Evolutionary conservation across 2,113 vertebrate species (phyloP).

Genomic region (Amblyopsis rosae): DNA sequence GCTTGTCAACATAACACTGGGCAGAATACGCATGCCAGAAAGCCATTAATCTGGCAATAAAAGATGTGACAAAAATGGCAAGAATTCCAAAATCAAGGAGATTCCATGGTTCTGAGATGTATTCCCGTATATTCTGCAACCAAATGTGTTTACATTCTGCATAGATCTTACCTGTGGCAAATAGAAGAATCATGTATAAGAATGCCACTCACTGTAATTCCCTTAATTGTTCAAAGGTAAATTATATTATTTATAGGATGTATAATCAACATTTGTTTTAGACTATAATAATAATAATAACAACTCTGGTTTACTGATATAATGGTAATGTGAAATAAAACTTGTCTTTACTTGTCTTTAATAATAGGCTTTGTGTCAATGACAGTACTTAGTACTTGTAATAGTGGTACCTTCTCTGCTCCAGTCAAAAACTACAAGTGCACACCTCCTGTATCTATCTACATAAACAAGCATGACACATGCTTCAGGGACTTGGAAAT

Average conservation of each 20-base stretch:
- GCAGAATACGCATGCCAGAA: conserved; percentile 93
- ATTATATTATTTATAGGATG: not conserved
- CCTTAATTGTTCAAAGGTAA: not conserved
- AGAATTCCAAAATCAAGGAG: conserved; percentile 96
- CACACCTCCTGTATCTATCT: not conserved
- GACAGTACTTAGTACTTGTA: no score
- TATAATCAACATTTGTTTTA: not conserved
- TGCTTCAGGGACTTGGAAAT: conserved; percentile 15
- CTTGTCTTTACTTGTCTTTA: not conserved
- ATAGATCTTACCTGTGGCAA: conserved; percentile 91
- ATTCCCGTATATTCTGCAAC: conserved; percentile 92
- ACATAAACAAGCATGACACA: conserved; percentile 14
- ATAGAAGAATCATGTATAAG: not conserved
- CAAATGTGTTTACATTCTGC: conserved; percentile 95
- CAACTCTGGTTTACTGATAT: not conserved
- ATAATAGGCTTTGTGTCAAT: no score
- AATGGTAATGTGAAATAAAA: not conserved
- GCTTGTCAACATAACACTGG: conserved; percentile 86
- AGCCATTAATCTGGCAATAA: conserved; percentile 93
- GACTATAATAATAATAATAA: not conserved
- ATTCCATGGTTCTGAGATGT: conserved; percentile 95
- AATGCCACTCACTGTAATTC: not conserved
- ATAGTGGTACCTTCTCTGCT: no score
- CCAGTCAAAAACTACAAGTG: not conserved
- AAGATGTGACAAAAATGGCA: conserved; percentile 92